Percentiles rank a stretch among this genome's conserved stretches.
Evolutionary conservation across 2,888 invertebrate genomes (phyloP).

Genomic region (Nycteola revayana): DNA sequence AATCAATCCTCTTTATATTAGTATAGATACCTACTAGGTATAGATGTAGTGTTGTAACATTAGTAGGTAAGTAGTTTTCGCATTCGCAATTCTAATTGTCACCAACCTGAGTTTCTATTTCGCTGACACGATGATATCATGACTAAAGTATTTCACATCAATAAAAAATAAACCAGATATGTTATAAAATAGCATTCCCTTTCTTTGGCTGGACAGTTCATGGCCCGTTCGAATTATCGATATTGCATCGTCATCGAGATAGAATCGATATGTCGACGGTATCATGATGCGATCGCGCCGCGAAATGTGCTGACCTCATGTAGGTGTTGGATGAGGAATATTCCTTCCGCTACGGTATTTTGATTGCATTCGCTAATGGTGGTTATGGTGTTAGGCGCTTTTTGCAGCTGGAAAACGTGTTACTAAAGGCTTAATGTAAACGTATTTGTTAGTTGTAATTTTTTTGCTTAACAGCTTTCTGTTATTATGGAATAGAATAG

Average conservation of each 20-base stretch:
- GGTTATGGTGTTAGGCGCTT: no score
- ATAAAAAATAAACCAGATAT: slow-evolving; percentile 57
- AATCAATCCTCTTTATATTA: no score
- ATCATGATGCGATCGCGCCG: slow-evolving; percentile 77
- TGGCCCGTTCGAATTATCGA: slow-evolving; percentile 63
- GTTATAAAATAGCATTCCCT: slow-evolving; percentile 60
- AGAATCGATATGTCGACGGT: slow-evolving; percentile 72
- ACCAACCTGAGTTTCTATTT: slow-evolving; percentile 35
- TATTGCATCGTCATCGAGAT: slow-evolving; percentile 73
- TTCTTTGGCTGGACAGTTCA: slow-evolving; percentile 65
- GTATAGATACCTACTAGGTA: no score
- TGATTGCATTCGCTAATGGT: slow-evolving; percentile 44
- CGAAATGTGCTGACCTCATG: slow-evolving; percentile 73
- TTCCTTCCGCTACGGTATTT: slow-evolving; percentile 52
- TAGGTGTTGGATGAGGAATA: slow-evolving; percentile 65
- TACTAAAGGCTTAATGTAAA: no score
- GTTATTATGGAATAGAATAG: no score
- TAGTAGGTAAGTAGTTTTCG: no score
- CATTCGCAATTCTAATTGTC: no score
- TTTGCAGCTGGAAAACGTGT: no score
- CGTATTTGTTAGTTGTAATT: no score
- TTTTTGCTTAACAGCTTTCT: no score
- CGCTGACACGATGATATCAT: slow-evolving; percentile 38
- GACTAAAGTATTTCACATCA: slow-evolving; percentile 35
- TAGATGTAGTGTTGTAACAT: no score